Conservation (phyloP, 2,888 invertebrate genomes). For the Griposia aprilina region DNA sequence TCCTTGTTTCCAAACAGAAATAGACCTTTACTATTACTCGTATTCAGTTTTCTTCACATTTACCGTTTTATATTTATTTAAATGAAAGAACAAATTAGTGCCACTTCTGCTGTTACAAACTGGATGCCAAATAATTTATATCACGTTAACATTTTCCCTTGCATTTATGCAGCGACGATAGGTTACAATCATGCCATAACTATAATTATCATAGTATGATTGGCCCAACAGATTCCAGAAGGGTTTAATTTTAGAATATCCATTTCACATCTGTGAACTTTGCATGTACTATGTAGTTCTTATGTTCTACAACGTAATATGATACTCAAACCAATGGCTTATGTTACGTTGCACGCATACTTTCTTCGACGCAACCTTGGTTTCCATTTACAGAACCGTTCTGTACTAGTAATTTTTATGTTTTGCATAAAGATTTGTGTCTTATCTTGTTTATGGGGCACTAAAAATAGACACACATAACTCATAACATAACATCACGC, state of each 20-base stretch:
- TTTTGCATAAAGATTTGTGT: neutral
- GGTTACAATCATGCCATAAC: neutral
- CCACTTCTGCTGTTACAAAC: too few species aligned
- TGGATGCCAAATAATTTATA: too few species aligned
- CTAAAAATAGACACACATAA: neutral
- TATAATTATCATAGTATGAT: neutral
- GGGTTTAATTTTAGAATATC: conserved; percentile 4
- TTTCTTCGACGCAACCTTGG: conserved; percentile 28
- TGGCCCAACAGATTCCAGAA: neutral
- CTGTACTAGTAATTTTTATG: neutral
- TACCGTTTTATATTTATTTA: too few species aligned
- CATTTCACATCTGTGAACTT: conserved; percentile 15
- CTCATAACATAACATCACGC: too few species aligned
- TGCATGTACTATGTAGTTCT: conserved; percentile 5
- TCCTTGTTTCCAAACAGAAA: too few species aligned
- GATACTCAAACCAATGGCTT: conserved; percentile 35
- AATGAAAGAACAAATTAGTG: too few species aligned
- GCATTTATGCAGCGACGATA: too few species aligned
- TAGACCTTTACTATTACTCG: too few species aligned
- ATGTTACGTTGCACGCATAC: conserved; percentile 22
- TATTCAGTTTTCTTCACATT: too few species aligned
- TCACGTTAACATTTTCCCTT: too few species aligned
- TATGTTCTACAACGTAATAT: conserved; percentile 36
- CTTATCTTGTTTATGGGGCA: neutral
- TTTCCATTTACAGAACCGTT: conserved; percentile 15